phyloP scores from a whole-genome alignment of 2,797 vertebrate genomes.

The Scarus forsteni region DNA sequence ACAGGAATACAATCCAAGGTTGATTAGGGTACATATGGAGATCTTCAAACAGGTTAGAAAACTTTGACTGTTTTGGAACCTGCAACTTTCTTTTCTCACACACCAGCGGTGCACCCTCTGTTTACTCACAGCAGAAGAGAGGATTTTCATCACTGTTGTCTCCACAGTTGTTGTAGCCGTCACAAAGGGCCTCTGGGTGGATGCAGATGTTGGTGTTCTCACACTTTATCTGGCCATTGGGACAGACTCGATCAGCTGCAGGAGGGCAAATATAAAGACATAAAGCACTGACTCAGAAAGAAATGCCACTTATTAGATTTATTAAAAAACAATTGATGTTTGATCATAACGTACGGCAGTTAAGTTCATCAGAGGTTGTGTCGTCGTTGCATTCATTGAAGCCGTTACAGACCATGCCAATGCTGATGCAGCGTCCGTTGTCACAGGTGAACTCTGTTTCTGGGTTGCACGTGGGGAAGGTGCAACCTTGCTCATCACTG shows the following conservation, averaged over 20 bases:
- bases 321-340: too few relatives aligned
- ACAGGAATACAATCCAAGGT: constrained; percentile 16
- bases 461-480: constrained; percentile 90
- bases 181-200: constrained; percentile 87
- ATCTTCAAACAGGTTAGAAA: neutral
- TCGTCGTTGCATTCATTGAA: constrained; percentile 92
- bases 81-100: neutral
- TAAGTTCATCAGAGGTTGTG: constrained; percentile 92
- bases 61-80: too few relatives aligned
- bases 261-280: constrained; percentile 9
- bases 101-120: neutral
- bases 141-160: constrained; percentile 86
- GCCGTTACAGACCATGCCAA: constrained; percentile 89
- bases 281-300: neutral
- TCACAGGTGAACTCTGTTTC: constrained; percentile 88
- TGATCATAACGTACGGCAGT: constrained; percentile 89
- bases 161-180: constrained; percentile 86
- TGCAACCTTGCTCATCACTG: constrained; percentile 91
- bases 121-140: constrained; percentile 80
- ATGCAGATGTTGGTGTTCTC: constrained; percentile 93
- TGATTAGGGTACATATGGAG: neutral
- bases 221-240: constrained; percentile 88
- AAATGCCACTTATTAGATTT: neutral
- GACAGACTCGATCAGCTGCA: constrained; percentile 90
- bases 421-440: constrained; percentile 91